A percentile compares a stretch with the other conserved stretches of the same genome.
These are phyloP conservation scores for Hymenopus coronatus DNA, from an alignment of 2,888 invertebrate genomes.

Conservation along the genomic window DNA sequence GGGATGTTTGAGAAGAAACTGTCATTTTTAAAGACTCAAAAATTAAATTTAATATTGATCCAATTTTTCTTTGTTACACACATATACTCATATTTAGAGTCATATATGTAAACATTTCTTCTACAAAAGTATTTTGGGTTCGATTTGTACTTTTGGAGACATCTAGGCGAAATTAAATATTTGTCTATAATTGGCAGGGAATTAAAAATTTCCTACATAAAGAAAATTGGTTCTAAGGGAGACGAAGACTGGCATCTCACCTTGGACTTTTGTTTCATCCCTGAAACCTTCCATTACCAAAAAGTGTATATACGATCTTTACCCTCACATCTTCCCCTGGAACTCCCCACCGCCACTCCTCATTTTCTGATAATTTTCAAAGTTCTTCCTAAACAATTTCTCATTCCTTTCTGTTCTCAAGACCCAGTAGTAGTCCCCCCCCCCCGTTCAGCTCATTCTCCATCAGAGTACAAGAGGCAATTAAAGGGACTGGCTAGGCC, in stretches of 20 bases:
- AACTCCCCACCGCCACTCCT: background rate
- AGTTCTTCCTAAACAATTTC: conserved; percentile 28
- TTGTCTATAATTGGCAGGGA: too few relatives aligned
- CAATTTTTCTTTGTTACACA: too few relatives aligned
- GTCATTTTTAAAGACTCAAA: too few relatives aligned
- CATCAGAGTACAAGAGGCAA: conserved; percentile 29
- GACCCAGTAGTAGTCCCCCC: background rate
- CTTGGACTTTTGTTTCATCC: background rate
- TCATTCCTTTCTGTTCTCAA: conserved; percentile 21
- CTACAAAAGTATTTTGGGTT: too few relatives aligned
- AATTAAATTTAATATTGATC: too few relatives aligned
- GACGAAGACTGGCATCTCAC: background rate
- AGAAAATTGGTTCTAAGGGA: too few relatives aligned
- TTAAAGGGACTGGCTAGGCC: conserved; percentile 30
- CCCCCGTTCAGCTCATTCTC: conserved; percentile 5
- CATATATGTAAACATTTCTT: too few relatives aligned
- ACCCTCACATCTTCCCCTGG: background rate
- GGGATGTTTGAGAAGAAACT: too few relatives aligned
- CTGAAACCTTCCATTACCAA: conserved; percentile 20
- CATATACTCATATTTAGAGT: too few relatives aligned
- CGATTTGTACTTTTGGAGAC: too few relatives aligned
- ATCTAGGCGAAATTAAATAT: too few relatives aligned
- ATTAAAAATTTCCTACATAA: too few relatives aligned
- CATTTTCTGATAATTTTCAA: conserved; percentile 28
- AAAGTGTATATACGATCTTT: background rate